These are phyloP conservation scores for Mythimna impura DNA, from an alignment of 2,888 invertebrate genomes.

Conservation along the genomic window DNA sequence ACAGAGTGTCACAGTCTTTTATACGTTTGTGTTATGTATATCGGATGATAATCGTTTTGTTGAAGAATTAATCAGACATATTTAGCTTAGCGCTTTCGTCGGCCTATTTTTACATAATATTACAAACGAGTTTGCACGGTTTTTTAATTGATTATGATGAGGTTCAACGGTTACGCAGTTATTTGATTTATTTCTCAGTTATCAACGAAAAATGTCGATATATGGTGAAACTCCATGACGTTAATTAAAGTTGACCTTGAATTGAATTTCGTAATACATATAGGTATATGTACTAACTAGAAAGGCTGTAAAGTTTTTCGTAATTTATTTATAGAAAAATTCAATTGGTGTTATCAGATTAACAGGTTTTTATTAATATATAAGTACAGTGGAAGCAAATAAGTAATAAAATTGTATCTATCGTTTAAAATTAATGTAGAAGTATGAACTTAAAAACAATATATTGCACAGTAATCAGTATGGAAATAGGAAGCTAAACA, in stretches of 20 bases:
- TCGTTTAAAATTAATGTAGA: neutral
- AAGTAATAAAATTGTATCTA: no score
- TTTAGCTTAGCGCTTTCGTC: conserved; percentile 58
- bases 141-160: conserved; percentile 38
- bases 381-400: no score
- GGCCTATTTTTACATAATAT: conserved; percentile 50
- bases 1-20: conserved; percentile 58
- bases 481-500: conserved; percentile 15
- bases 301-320: neutral
- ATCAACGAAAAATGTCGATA: conserved; percentile 11
- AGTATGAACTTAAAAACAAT: neutral
- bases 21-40: conserved; percentile 70
- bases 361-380: no score
- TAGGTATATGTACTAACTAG: neutral
- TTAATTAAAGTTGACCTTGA: neutral
- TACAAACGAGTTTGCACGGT: conserved; percentile 48
- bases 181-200: conserved; percentile 44
- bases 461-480: conserved; percentile 14
- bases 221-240: neutral
- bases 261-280: neutral
- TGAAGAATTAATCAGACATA: conserved; percentile 71
- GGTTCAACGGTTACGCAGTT: conserved; percentile 34
- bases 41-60: conserved; percentile 73
- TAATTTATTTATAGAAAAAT: neutral
- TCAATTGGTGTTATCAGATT: neutral